Base-by-base conservation (phyloP, 2,888 invertebrate genomes). In the Amphiduros pacificus region DNA sequence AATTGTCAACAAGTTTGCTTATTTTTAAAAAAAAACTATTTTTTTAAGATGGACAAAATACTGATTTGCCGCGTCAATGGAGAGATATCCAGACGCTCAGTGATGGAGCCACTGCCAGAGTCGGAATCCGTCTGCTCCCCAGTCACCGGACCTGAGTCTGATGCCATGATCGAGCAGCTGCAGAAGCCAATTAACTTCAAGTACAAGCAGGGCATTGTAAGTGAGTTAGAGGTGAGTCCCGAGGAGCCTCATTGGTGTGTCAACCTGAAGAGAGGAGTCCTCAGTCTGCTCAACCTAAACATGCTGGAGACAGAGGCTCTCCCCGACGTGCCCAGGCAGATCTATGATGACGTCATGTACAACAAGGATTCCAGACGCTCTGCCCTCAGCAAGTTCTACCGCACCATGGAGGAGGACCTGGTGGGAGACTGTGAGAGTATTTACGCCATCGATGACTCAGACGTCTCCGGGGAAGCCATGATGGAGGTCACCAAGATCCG, bases 191-290 rank as follows among this genome's bases (percentile, higher is more conserved):
- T 74, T 31, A 63, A 63, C 2, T 73, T 75, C 62, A 63, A 55
- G 73, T 74, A 63, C 62, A 71, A 5, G 22, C n/a, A 44, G n/a
- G 44, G 44, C n/a, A n/a, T 20, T 4, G n/a, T 44, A n/a, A 44
- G 44, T 22, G 20, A 20, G 5, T 17, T 44, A 22, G 20, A 44
- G 44, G 22, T 22, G n/a, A 22, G 22, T 44, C 20, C 44, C n/a
- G 72, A 72, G 44, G 81, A 83, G 24, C 79, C 82, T 1, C 65
- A 69, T 17, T 80, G 77, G 75, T 79, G 82, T n/a, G 71, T 81
- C 56, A 82, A 84, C 74, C 73, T 83, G 64, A 84, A 84, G 73
- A 76, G 77, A 62, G 79, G 79, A 57, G 61, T 81, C 41, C 73
- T 79, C 27, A 71, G 73, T 40, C 53, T 81, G 40, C 55, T 81